phyloP scores from a whole-genome alignment of 2,113 vertebrate genomes.

The Anhinga rufa region DNA sequence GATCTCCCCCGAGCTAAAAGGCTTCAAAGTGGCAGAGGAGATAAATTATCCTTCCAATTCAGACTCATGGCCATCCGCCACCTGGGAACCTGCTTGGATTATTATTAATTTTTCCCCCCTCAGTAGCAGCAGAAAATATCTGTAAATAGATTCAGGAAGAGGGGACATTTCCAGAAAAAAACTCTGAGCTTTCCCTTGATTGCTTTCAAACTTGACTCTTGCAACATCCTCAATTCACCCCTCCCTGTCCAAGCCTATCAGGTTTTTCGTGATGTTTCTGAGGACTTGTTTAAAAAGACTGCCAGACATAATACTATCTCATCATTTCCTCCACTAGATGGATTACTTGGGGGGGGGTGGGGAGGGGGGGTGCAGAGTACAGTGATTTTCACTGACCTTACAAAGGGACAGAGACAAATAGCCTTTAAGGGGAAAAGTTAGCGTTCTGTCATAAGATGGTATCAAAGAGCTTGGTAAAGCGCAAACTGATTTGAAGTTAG shows the following conservation, averaged over 20 bases:
- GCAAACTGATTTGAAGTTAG: constrained; percentile 55
- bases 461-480: constrained; percentile 46
- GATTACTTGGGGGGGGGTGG: constrained; percentile 9
- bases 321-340: constrained; percentile 31
- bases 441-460: constrained; percentile 21
- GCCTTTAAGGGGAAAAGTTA: constrained; percentile 33
- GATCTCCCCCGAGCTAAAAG: constrained; percentile 34
- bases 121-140: not conserved
- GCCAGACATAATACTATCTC: constrained; percentile 3
- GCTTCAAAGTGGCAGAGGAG: constrained; percentile 36
- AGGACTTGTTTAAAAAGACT: constrained; percentile 40
- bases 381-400: constrained; percentile 52
- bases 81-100: constrained; percentile 26
- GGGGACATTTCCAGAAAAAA: constrained; percentile 18
- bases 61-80: constrained; percentile 13
- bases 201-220: constrained; percentile 15
- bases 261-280: not conserved
- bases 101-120: not conserved
- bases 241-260: not conserved
- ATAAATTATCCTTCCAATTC: constrained; percentile 61
- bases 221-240: not conserved
- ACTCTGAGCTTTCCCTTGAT: not conserved
- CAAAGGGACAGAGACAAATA: constrained; percentile 51
- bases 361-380: not conserved
- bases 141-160: constrained; percentile 34